phyloP scores from a whole-genome alignment of 2,113 vertebrate species.

The Proteles cristata region DNA sequence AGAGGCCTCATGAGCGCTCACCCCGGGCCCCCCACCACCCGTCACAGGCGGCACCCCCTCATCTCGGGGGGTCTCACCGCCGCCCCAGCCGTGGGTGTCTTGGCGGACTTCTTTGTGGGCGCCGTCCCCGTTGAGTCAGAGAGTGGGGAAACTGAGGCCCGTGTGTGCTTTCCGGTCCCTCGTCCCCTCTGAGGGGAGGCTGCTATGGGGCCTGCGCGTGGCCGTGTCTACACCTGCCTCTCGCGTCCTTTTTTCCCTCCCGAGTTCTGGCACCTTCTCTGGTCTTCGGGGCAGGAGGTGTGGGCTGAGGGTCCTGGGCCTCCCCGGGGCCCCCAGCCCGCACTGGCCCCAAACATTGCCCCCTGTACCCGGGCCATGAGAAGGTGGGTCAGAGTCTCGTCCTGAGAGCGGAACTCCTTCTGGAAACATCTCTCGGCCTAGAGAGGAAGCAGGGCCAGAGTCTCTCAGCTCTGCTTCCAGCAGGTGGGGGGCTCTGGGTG shows the following conservation, averaged over 20 bases:
- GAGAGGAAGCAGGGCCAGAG: neutral
- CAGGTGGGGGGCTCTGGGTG: neutral
- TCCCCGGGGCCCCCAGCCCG: neutral
- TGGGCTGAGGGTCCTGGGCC: neutral
- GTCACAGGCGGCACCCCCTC: accelerated
- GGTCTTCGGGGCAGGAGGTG: neutral
- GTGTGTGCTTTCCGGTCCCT: too few species aligned
- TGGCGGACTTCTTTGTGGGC: too few species aligned
- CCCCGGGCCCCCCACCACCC: neutral
- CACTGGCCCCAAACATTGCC: neutral
- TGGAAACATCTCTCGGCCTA: neutral
- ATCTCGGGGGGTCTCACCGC: neutral
- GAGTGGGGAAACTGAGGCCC: neutral
- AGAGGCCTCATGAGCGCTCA: conserved; percentile 42
- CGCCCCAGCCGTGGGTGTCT: too few species aligned
- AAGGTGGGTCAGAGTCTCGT: neutral
- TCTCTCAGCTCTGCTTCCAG: neutral
- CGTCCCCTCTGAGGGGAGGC: too few species aligned
- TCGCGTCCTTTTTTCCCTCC: neutral
- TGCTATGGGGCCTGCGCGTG: neutral
- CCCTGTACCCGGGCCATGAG: neutral
- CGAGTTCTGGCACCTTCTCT: neutral
- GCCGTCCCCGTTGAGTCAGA: neutral
- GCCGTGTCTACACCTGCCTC: neutral
- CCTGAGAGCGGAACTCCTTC: neutral